These are phyloP conservation scores for Callipepla squamata DNA, from an alignment of 2,113 vertebrate genomes.

Conservation along the genomic window DNA sequence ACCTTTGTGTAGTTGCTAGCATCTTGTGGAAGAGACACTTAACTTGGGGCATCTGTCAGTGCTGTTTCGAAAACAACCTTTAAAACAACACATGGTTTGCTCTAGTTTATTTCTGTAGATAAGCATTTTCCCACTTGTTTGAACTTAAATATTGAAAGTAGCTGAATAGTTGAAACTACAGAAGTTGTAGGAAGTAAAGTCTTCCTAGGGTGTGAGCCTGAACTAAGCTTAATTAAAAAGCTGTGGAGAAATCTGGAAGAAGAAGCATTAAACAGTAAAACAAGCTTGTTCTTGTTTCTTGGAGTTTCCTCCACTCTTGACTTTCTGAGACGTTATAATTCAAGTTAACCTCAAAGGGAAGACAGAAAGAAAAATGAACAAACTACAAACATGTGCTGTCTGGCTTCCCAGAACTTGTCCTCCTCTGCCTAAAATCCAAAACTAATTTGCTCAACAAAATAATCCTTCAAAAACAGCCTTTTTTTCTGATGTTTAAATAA, in stretches of 20 bases:
- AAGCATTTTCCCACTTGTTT: not conserved
- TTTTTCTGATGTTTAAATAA: constrained; percentile 43
- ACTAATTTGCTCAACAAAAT: constrained; percentile 38
- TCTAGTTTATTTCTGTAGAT: not conserved
- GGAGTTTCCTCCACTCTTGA: not conserved
- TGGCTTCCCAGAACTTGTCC: constrained; percentile 35
- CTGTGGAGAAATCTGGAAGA: not conserved
- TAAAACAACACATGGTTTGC: not conserved
- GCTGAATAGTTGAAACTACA: not conserved
- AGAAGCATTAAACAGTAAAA: not conserved
- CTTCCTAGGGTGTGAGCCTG: not conserved
- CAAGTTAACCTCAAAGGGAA: constrained; percentile 36
- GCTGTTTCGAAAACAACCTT: not conserved
- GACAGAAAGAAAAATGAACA: not conserved
- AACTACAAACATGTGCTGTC: constrained; percentile 7
- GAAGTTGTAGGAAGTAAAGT: not conserved
- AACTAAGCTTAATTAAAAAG: constrained; percentile 35
- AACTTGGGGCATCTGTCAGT: not conserved
- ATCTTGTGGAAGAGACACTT: not conserved
- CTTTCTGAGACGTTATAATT: constrained; percentile 35
- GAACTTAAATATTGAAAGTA: not conserved
- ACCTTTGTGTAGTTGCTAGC: not conserved
- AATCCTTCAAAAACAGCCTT: not conserved
- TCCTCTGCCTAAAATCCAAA: constrained; percentile 20
- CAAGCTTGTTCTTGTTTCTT: not conserved